phyloP scores from a whole-genome alignment of 2,797 vertebrate genomes.

The Thaleichthys pacificus region DNA sequence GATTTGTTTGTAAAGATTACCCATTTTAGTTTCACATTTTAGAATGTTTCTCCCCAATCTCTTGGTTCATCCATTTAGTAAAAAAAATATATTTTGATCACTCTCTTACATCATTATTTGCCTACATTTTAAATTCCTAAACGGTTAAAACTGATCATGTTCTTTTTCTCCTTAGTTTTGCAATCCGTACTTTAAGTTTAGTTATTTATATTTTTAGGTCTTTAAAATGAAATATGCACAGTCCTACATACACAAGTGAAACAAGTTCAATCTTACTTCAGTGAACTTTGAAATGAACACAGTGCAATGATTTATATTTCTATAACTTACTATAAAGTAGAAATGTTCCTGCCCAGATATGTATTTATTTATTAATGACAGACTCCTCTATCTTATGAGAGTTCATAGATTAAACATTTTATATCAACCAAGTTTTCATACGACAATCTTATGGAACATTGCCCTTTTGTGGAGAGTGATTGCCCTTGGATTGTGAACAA shows the following conservation, averaged over 20 bases:
- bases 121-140: neutral
- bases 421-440: constrained; percentile 67
- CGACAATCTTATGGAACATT: constrained; percentile 69
- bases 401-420: constrained; percentile 66
- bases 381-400: constrained; percentile 64
- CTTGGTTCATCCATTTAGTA: constrained; percentile 38
- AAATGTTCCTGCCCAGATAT: constrained; percentile 71
- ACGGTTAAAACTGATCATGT: constrained; percentile 27
- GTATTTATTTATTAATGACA: constrained; percentile 73
- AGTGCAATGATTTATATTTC: constrained; percentile 74
- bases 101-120: constrained; percentile 50
- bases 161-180: constrained; percentile 27
- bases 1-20: constrained; percentile 62
- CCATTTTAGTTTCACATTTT: neutral
- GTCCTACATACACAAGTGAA: constrained; percentile 62
- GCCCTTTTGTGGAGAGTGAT: constrained; percentile 46
- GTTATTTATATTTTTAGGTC: constrained; percentile 59
- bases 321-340: constrained; percentile 70
- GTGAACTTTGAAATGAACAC: constrained; percentile 61
- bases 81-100: constrained; percentile 39
- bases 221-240: constrained; percentile 79
- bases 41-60: constrained; percentile 10
- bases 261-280: constrained; percentile 64
- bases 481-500: constrained; percentile 57
- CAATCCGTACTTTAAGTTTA: constrained; percentile 47